Evolutionary conservation across 2,797 vertebrate species (phyloP).

Genomic region (Brachyrhaphis roseni): DNA sequence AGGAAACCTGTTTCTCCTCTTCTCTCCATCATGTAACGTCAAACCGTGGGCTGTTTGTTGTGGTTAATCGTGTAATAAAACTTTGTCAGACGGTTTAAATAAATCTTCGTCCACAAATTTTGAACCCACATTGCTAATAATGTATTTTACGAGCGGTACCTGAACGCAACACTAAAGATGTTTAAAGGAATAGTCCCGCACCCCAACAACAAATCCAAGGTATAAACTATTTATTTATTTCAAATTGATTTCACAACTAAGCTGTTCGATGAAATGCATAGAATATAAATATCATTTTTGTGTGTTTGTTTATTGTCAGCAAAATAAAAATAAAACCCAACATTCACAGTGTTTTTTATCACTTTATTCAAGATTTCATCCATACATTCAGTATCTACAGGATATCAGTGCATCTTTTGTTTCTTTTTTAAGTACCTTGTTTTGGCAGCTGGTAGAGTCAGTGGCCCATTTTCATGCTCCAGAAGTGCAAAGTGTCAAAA

Average conservation of each 20-base stretch:
- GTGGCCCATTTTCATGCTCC: neutral
- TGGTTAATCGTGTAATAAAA: too few relatives aligned
- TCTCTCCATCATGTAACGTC: neutral
- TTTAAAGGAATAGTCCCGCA: conserved; percentile 42
- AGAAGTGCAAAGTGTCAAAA: neutral
- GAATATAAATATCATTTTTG: neutral
- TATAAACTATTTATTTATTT: neutral
- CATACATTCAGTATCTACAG: neutral
- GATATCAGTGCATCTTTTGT: neutral
- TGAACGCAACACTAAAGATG: conserved; percentile 52
- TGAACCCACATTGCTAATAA: fast-evolving
- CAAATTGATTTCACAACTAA: neutral
- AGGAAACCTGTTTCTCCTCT: neutral
- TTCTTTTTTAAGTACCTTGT: neutral
- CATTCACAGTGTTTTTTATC: neutral
- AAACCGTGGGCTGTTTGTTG: neutral
- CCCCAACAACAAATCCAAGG: neutral
- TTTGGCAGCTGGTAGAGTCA: neutral
- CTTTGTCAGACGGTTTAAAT: too few relatives aligned
- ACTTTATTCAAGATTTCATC: neutral
- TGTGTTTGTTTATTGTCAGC: neutral
- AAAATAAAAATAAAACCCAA: neutral
- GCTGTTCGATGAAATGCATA: neutral
- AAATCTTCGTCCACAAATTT: neutral
- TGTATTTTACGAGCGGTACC: conserved; percentile 1